phyloP scores from a whole-genome alignment of 2,797 vertebrate genomes.

The Sebastes cheni region DNA sequence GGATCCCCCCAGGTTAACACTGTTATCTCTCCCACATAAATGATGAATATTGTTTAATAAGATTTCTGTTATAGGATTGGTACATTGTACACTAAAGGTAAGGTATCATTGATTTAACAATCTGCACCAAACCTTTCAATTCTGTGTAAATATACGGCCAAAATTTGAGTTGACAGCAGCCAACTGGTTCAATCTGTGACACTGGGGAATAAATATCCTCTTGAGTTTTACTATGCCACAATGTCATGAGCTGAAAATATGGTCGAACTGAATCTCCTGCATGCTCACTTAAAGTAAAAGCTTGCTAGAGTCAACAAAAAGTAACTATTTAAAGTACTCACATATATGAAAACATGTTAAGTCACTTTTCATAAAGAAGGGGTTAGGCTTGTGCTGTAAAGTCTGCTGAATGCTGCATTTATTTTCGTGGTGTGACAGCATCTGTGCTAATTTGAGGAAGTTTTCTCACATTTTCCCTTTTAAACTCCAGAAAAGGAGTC shows the following conservation, averaged over 20 bases:
- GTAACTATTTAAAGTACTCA: background rate
- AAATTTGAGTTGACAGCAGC: background rate
- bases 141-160: background rate
- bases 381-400: background rate
- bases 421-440: background rate
- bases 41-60: background rate
- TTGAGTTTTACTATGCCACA: background rate
- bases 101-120: background rate
- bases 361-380: background rate
- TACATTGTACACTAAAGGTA: background rate
- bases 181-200: background rate
- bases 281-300: background rate
- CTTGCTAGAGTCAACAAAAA: background rate
- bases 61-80: background rate
- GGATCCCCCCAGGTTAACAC: too few species aligned
- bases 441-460: constrained; percentile 5
- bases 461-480: constrained; percentile 34
- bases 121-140: background rate
- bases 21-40: background rate
- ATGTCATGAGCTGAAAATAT: background rate
- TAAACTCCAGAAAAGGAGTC: constrained; percentile 13
- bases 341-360: background rate
- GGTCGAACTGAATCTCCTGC: background rate
- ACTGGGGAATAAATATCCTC: background rate
- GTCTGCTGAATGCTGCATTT: background rate